Percentiles rank a stretch among this genome's conserved stretches.
Evolutionary conservation across 2,888 invertebrate genomes (phyloP).

Genomic region (Chloroclystis v-ata): DNA sequence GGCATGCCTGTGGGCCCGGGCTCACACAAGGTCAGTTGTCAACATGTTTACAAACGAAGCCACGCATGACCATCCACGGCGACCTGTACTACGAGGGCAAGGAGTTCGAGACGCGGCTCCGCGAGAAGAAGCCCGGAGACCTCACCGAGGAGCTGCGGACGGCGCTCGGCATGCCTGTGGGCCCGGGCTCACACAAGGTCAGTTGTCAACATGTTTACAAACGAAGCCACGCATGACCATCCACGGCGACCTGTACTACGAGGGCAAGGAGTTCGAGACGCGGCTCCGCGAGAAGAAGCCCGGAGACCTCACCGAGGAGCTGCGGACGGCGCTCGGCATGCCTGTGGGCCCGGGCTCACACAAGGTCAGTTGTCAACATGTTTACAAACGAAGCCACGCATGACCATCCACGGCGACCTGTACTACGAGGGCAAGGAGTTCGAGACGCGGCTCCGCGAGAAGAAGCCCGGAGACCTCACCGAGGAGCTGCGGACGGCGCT

Average conservation of each 20-base stretch:
- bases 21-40: conserved; percentile 84
- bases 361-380: conserved; percentile 81
- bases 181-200: conserved; percentile 92
- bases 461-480: conserved; percentile 98
- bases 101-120: conserved; percentile 97
- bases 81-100: conserved; percentile 99
- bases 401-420: conserved; percentile 99
- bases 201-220: too few relatives aligned
- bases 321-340: conserved; percentile 98
- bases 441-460: conserved; percentile 97
- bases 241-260: conserved; percentile 99
- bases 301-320: conserved; percentile 96
- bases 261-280: conserved; percentile 99
- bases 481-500: conserved; percentile 97
- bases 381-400: conserved; percentile 97
- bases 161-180: conserved; percentile 99
- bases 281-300: conserved; percentile 98
- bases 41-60: too few relatives aligned
- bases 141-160: conserved; percentile 96
- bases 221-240: conserved; percentile 99
- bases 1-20: conserved; percentile 99
- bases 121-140: conserved; percentile 99
- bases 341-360: conserved; percentile 96
- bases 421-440: conserved; percentile 99
- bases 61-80: conserved; percentile 98